A percentile compares a stretch with the other conserved stretches of the same genome.
Evolutionary conservation across 2,888 invertebrate genomes (phyloP).

Genomic region (Spisula subtruncata): DNA sequence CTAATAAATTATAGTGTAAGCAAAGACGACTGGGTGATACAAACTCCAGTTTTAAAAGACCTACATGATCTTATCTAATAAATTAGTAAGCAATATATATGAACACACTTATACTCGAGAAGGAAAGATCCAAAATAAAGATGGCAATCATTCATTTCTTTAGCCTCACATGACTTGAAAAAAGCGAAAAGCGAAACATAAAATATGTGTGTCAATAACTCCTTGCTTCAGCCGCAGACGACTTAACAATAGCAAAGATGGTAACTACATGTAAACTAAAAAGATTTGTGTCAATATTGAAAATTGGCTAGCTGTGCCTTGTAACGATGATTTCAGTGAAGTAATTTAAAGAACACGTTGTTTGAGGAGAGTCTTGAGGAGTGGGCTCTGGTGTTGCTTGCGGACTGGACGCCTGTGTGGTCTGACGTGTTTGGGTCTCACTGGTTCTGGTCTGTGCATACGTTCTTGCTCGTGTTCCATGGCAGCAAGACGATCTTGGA

Average conservation of each 20-base stretch:
- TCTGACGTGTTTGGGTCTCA: slow-evolving; percentile 22
- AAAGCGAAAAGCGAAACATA: background rate
- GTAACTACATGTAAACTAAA: background rate
- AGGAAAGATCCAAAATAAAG: background rate
- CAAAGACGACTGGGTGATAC: background rate
- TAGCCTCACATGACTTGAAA: background rate
- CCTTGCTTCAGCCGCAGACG: background rate
- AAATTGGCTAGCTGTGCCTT: slow-evolving; percentile 17
- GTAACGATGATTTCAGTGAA: background rate
- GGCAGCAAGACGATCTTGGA: slow-evolving; percentile 65
- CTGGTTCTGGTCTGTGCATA: background rate
- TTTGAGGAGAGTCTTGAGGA: slow-evolving; percentile 38
- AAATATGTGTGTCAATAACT: background rate
- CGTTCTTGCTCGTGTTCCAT: slow-evolving; percentile 59
- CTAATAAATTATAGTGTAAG: background rate
- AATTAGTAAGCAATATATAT: background rate
- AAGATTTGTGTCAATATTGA: slow-evolving; percentile 24
- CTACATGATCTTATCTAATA: background rate
- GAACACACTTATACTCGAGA: background rate
- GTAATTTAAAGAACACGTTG: slow-evolving; percentile 40
- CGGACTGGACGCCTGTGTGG: background rate
- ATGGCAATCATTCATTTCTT: background rate
- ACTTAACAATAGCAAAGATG: background rate
- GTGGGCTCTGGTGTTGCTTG: slow-evolving; percentile 1
- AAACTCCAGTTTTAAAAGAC: background rate